Evolutionary conservation across 2,888 invertebrate genomes (phyloP), one percentile per base, ranked within the genome.

Genomic region (Ceriagrion tenellum): DNA sequence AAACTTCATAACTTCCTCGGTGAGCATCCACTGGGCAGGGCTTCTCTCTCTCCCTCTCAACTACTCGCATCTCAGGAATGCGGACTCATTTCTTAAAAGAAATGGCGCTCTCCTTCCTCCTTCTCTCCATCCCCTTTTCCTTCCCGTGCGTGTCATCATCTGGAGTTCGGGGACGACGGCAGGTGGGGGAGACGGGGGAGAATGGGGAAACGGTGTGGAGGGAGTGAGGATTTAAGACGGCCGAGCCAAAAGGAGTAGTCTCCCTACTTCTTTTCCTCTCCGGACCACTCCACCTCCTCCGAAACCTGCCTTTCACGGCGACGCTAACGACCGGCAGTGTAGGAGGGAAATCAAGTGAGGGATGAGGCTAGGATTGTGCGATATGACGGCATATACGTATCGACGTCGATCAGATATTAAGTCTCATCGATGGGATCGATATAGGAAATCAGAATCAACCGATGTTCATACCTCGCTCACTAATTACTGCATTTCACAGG

Each of bases 21-120:
- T 88, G 20, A 0, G 88, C 26, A 18, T 1, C 30, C 30, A 47
- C 55, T 26, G n/a, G 47, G 13, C 16, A 47, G 47, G n/a, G 55
- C 26, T n/a, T 55, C 89, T 89, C 89, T 55, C 47, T 55, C 35
- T 8, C n/a, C 4, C 20, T 55, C 26, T 47, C 30, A 35, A n/a
- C 93, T 55, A 12, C 47, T 26, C 26, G 40, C 47, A 47, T n/a
- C 47, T 63, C 63, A 40, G 93, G 93, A 93, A 93, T 93, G 93
- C n/a, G 69, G 69, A n/a, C 93, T 93, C 93, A 91, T 91, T 91
- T 91, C 63, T 91, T 91, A 16, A 47, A n/a, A 69, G 55, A 63
- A 47, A 93, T 47, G 93, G 47, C 23, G 20, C 93, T 26, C 35
- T n/a, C 18, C 18, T 81, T 81, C 35, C 47, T 16, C 47, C 55